Evolutionary conservation across 1,140 invertebrate species (phyloP).

Genomic region (Drusus annulatus): DNA sequence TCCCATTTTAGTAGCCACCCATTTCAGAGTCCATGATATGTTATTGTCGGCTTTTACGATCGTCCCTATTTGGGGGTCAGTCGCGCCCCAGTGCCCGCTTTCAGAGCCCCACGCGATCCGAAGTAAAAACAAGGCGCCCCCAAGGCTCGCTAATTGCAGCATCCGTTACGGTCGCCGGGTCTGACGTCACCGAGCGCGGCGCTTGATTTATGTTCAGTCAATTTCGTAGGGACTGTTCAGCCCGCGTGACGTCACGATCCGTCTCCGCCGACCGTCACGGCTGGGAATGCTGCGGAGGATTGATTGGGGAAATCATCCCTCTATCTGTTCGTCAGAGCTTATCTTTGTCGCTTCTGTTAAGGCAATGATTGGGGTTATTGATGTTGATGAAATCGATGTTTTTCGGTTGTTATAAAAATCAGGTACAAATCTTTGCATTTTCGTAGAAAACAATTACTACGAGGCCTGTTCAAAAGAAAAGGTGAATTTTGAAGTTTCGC

Average conservation of each 20-base stretch:
- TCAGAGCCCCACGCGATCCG: neutral
- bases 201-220: slow-evolving; percentile 33
- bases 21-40: too few relatives aligned
- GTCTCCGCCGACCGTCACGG: slow-evolving; percentile 5
- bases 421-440: too few relatives aligned
- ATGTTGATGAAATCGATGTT: too few relatives aligned
- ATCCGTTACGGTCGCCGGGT: slow-evolving; percentile 31
- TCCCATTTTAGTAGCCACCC: too few relatives aligned
- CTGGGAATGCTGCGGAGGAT: neutral
- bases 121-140: neutral
- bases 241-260: neutral
- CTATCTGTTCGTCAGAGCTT: neutral
- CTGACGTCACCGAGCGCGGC: slow-evolving; percentile 14
- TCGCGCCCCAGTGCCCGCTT: neutral
- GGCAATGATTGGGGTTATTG: too few relatives aligned
- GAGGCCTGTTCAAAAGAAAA: too few relatives aligned
- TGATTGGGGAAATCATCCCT: slow-evolving; percentile 4
- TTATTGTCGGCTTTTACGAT: too few relatives aligned
- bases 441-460: too few relatives aligned
- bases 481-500: too few relatives aligned
- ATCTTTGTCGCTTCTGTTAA: neutral
- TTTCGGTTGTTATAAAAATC: too few relatives aligned
- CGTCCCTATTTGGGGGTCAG: too few relatives aligned
- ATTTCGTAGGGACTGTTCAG: slow-evolving; percentile 6
- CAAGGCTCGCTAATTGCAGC: slow-evolving; percentile 28